phyloP scores from a whole-genome alignment of 2,797 vertebrate genomes.

The Halcyon smyrnensis region DNA sequence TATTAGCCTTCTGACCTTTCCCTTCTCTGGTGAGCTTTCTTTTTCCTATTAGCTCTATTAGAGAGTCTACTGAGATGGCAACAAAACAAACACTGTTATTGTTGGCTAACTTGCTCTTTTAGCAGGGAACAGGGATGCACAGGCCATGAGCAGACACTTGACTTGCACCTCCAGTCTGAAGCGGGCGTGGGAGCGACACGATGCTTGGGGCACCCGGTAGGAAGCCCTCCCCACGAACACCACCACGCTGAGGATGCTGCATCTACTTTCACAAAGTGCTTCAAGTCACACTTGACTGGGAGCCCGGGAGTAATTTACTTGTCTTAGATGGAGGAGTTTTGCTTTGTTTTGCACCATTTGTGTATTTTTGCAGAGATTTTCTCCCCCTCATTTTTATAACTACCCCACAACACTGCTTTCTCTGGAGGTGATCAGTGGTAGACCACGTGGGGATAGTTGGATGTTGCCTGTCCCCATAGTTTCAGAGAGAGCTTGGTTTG shows the following conservation, averaged over 20 bases:
- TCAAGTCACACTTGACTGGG: background rate
- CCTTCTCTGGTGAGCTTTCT: slow-evolving; percentile 55
- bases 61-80: slow-evolving; percentile 68
- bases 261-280: background rate
- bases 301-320: background rate
- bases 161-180: background rate
- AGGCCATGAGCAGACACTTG: background rate
- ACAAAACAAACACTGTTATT: slow-evolving; percentile 60
- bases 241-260: fast-evolving
- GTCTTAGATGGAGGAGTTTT: fast-evolving
- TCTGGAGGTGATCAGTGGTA: background rate
- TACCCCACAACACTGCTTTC: background rate
- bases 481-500: background rate
- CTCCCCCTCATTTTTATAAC: background rate
- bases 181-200: fast-evolving
- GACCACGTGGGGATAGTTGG: background rate
- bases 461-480: background rate
- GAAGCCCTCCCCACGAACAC: background rate
- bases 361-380: background rate
- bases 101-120: background rate
- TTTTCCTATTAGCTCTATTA: slow-evolving; percentile 58
- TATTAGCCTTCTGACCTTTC: slow-evolving; percentile 66
- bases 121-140: background rate
- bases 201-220: fast-evolving
- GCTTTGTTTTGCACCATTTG: background rate